Percentiles rank a stretch among this genome's conserved stretches.
These are phyloP conservation scores for Falco naumanni DNA, from an alignment of 2,797 vertebrate species.

Conservation along the genomic window DNA sequence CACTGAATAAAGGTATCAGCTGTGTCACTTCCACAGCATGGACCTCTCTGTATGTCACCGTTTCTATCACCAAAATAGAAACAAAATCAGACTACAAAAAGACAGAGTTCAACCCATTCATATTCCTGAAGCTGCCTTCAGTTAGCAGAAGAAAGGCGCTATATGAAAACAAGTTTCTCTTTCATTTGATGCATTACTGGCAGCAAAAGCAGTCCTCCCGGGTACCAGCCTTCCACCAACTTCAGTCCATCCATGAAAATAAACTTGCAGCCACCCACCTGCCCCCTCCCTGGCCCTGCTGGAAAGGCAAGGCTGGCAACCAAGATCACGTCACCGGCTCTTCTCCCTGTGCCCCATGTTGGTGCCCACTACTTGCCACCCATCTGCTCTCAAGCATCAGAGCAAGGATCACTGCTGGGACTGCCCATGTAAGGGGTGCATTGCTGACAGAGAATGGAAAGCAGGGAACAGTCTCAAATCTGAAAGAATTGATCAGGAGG, in stretches of 20 bases:
- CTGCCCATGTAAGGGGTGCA: rapidly evolving
- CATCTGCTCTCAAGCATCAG: neutral
- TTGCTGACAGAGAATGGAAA: neutral
- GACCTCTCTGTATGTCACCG: neutral
- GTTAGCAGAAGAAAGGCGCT: neutral
- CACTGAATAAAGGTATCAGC: neutral
- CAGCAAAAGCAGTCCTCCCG: neutral
- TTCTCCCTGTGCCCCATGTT: rapidly evolving
- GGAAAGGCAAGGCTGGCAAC: neutral
- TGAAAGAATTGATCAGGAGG: neutral
- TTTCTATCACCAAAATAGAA: neutral
- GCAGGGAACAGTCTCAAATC: neutral
- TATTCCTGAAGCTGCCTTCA: neutral
- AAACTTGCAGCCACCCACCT: neutral
- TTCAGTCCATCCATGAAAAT: neutral
- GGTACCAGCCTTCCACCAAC: neutral
- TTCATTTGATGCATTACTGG: neutral
- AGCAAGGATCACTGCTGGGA: too few relatives aligned
- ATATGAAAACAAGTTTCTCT: neutral
- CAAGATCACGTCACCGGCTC: neutral
- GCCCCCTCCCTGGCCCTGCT: neutral
- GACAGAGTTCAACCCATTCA: neutral
- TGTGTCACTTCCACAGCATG: neutral
- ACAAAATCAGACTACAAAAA: neutral
- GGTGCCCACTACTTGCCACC: neutral